Percentiles rank a stretch among this genome's conserved stretches.
These are phyloP conservation scores for Platanista minor DNA, from an alignment of 2,113 vertebrate genomes.

Conservation along the genomic window DNA sequence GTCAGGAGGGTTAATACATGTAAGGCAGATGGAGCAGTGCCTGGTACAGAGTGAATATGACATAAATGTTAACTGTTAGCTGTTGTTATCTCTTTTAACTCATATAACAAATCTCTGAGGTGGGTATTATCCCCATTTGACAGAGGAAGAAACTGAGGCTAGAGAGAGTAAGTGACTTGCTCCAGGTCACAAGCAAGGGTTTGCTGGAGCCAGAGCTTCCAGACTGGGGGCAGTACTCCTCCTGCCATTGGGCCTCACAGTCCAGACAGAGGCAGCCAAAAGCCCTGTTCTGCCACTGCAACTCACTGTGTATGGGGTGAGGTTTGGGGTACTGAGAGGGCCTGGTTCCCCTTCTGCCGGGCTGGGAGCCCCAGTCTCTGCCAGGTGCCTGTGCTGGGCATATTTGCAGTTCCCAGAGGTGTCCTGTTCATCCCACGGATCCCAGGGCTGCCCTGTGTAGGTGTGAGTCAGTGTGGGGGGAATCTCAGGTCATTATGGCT, in stretches of 20 bases:
- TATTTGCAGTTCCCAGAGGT: neutral
- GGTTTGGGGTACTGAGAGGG: neutral
- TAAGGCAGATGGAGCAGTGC: neutral
- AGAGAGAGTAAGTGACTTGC: constrained; percentile 10
- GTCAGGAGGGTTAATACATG: neutral
- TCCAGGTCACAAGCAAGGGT: neutral
- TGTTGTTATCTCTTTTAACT: neutral
- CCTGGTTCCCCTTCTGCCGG: neutral
- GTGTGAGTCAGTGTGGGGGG: neutral
- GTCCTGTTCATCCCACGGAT: neutral
- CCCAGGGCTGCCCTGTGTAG: neutral
- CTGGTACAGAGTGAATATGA: neutral
- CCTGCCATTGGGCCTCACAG: neutral
- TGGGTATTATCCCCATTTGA: neutral
- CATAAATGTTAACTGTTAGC: neutral
- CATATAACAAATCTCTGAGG: neutral
- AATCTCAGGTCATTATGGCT: neutral
- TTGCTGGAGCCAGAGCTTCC: neutral
- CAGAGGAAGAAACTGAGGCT: constrained; percentile 20
- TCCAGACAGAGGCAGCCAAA: neutral
- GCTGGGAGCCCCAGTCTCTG: neutral
- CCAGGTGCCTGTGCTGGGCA: neutral
- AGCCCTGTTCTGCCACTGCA: neutral
- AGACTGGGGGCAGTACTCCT: neutral
- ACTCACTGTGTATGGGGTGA: neutral